Evolutionary conservation across 2,113 vertebrate genomes (phyloP).

Genomic region (Numenius arquata): DNA sequence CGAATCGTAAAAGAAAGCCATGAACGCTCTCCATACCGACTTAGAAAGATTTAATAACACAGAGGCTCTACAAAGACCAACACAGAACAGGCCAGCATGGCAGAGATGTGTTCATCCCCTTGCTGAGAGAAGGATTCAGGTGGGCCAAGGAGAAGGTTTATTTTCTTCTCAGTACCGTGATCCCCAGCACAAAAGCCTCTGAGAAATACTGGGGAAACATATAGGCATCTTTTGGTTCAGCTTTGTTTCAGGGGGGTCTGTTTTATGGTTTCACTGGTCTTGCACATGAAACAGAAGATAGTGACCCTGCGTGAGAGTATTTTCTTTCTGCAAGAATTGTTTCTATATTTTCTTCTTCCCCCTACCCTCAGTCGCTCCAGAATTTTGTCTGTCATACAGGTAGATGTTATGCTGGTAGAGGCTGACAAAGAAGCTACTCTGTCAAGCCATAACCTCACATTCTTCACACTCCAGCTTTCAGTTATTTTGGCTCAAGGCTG

Average conservation of each 20-base stretch:
- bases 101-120: neutral
- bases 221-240: neutral
- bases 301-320: neutral
- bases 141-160: neutral
- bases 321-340: neutral
- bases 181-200: neutral
- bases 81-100: neutral
- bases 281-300: neutral
- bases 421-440: neutral
- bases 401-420: neutral
- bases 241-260: neutral
- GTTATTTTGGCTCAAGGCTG: neutral
- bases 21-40: neutral
- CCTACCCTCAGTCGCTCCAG: neutral
- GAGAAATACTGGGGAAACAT: neutral
- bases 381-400: neutral
- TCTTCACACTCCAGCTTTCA: neutral
- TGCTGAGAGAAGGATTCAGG: neutral
- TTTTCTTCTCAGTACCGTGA: neutral
- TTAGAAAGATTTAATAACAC: neutral
- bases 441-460: neutral
- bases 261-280: neutral
- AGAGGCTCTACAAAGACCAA: neutral
- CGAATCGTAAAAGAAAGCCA: neutral
- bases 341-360: neutral